Base-by-base conservation (phyloP, 2,888 invertebrate species). In the Apodemia mormo region DNA sequence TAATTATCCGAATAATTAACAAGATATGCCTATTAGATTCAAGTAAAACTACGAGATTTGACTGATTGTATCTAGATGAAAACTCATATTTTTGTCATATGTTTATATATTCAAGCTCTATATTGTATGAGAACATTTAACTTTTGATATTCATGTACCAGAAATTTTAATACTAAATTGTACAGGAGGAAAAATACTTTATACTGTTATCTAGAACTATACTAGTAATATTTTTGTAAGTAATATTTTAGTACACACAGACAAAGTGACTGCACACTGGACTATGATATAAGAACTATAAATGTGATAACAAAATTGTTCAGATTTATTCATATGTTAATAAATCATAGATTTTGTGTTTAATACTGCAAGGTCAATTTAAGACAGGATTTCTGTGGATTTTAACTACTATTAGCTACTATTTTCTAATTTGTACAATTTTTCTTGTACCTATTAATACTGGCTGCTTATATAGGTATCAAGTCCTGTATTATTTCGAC, bases 11-110 rank as follows among this genome's bases (percentile, higher is more conserved):
- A 66, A 56, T 49, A 66, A 56, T 22, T 37, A 33, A 30, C 68
- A 67, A 49, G 29, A 66, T 67, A 69, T 71, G 71, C 71, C 68
- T 66, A 54, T 65, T 71, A 56, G 70, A 74, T 75, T 74, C 70
- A 73, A 67, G 68, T 49, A 65, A 72, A 70, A 72, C 68, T 70
- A 56, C 66, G 69, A 70, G 58, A 69, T 54, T 71, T 65, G 74
- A 74, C 75, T 74, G 74, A 75, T 74, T 70, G 69, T 49, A 68
- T 37, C 64, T 64, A 69, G 52, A 69, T 69, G 52, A 70, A 68
- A 70, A 73, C 67, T 69, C 65, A 69, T 69, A 69, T 65, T 56
- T 69, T 68, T 69, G 33, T 69, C 40, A 40, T 29, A 43, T 54
- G 43, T 49, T 54, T 69, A 43, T 66, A 69, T 69, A 54, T 69